Percentiles rank a stretch among this genome's conserved stretches.
phyloP scores from a whole-genome alignment of 2,113 vertebrate genomes.

The Neogale vison region DNA sequence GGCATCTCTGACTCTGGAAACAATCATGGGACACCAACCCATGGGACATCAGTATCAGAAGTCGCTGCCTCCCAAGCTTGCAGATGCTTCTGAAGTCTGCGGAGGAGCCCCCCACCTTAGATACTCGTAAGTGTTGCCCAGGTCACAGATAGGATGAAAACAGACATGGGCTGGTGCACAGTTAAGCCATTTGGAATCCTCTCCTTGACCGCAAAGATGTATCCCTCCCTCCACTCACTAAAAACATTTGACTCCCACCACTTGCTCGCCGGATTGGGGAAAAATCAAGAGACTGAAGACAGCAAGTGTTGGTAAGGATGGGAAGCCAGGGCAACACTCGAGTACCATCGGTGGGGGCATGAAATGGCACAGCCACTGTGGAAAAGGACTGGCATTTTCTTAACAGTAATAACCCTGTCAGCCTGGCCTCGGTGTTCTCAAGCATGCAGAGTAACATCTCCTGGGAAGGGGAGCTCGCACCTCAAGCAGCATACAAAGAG shows the following conservation, averaged over 20 bases:
- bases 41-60: neutral
- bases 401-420: too few relatives aligned
- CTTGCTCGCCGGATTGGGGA: neutral
- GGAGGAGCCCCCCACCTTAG: too few relatives aligned
- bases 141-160: neutral
- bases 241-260: neutral
- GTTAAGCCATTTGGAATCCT: fast-evolving
- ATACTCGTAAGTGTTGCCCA: neutral
- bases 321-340: neutral
- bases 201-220: neutral
- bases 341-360: neutral
- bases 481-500: neutral
- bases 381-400: neutral
- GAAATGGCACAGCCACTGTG: neutral
- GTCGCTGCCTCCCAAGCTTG: fast-evolving
- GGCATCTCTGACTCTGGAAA: too few relatives aligned
- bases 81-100: neutral
- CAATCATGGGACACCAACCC: neutral
- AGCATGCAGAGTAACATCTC: neutral
- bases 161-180: neutral
- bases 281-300: neutral
- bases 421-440: neutral
- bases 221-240: neutral
- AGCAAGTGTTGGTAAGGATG: neutral
- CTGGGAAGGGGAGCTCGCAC: fast-evolving